Evolutionary conservation across 2,888 invertebrate species (phyloP).

Genomic region (Biston betularia): DNA sequence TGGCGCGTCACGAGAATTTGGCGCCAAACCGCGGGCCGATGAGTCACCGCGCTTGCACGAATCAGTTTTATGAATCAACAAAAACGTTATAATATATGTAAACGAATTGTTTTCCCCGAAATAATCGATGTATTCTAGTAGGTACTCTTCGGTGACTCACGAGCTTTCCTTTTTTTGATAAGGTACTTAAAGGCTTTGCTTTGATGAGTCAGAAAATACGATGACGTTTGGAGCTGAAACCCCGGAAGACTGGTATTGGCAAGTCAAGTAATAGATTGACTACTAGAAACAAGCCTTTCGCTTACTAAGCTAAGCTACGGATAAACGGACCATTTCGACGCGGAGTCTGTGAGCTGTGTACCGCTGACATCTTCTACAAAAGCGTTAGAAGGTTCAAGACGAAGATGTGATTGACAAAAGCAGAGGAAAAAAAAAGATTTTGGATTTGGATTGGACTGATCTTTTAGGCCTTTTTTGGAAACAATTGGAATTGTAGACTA

Average conservation of each 20-base stretch:
- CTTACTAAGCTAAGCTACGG: too few species aligned
- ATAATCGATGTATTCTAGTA: slow-evolving; percentile 22
- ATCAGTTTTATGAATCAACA: slow-evolving; percentile 24
- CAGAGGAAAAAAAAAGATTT: too few species aligned
- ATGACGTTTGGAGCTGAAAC: neutral
- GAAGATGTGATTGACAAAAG: too few species aligned
- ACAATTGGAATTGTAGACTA: too few species aligned
- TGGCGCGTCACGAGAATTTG: slow-evolving; percentile 35
- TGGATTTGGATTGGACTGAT: too few species aligned
- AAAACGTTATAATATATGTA: slow-evolving; percentile 5
- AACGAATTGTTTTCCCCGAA: slow-evolving; percentile 25
- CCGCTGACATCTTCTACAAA: too few species aligned
- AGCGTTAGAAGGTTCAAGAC: too few species aligned
- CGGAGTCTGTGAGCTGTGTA: too few species aligned
- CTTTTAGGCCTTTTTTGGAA: too few species aligned
- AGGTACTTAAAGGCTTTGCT: neutral
- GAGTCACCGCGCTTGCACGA: slow-evolving; percentile 19
- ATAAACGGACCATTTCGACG: too few species aligned
- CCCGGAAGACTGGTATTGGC: neutral
- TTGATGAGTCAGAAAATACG: slow-evolving; percentile 17
- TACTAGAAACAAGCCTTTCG: too few species aligned
- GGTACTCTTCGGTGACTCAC: slow-evolving; percentile 19
- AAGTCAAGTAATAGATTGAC: too few species aligned
- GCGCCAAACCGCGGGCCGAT: slow-evolving; percentile 34
- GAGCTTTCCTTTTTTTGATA: slow-evolving; percentile 21